Evolutionary conservation across 2,888 invertebrate genomes (phyloP), one percentile per base, ranked within the genome.

Genomic region (Alviniconcha strummeri): DNA sequence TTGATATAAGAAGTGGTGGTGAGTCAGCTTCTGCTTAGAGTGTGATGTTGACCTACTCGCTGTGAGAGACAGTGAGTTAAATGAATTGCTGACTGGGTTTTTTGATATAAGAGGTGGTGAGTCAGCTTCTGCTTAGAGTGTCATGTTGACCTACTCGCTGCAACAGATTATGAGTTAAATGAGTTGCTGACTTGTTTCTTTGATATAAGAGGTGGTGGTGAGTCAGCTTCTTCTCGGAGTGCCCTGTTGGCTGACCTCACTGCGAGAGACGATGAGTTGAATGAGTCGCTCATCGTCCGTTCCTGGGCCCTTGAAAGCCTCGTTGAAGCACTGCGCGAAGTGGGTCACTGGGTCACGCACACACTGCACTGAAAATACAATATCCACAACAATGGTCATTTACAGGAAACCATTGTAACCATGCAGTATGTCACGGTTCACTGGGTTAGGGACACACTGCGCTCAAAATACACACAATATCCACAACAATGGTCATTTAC

Each of bases 211-310:
- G 36, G 36, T 36, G 36, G 36, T 36, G 36, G 36, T 36, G 36
- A 36, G 36, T 36, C 36, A 36, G 69, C 15, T 56, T 54, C 17
- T 11, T 5, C 36, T 36, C 3, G 36, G 36, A 36, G 36, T 17
- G 36, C 3, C 36, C 1, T 36, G 36, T 36, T 15, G 19, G 77
- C 83, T 64, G 85, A 89, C 90, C 88, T 90, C 90, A 75, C 85
- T 87, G 69, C 87, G 89, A n/a, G 86, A 86, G 55, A 89, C 88
- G 13, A 89, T 85, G 1, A 90, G 84, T 69, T 88, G 88, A 85
- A 90, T 90, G 13, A 90, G 86, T 55, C 88, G 69, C 72, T 89
- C 86, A 81, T 90, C 90, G 60, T 89, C 84, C 36, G 89, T 90
- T 3, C 90, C 90, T 0, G 86, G 76, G 3, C 90, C 90, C 76